Conservation (phyloP, 2,113 vertebrate species). For the Hipposideros armiger region DNA sequence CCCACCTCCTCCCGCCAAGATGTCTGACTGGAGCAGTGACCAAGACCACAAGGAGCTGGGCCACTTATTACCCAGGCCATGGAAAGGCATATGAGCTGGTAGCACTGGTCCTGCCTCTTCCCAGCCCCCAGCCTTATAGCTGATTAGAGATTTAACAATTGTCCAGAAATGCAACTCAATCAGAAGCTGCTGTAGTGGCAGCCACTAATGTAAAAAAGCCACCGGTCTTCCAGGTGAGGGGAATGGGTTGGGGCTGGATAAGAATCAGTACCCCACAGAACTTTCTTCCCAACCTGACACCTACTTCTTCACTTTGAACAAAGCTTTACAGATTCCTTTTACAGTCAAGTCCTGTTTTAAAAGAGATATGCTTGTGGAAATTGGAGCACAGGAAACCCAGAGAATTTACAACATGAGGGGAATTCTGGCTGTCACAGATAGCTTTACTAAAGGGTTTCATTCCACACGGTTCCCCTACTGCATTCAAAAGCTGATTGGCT, state of each 20-base stretch:
- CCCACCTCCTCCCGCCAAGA: background rate
- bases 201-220: background rate
- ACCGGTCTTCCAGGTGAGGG: background rate
- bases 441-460: background rate
- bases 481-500: slow-evolving; percentile 42
- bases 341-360: background rate
- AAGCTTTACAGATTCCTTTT: background rate
- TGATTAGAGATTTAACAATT: background rate
- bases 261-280: background rate
- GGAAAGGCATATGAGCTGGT: background rate
- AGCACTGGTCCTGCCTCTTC: background rate
- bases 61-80: background rate
- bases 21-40: background rate
- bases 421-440: background rate
- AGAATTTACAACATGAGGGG: background rate
- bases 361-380: background rate
- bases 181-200: background rate
- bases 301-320: background rate
- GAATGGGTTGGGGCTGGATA: background rate
- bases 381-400: background rate
- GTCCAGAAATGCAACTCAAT: background rate
- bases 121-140: background rate
- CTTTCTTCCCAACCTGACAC: background rate
- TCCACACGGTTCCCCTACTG: background rate
- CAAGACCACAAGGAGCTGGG: background rate